Evolutionary conservation across 2,888 invertebrate genomes (phyloP), one percentile per base, ranked within the genome.

Genomic region (Ochlodes sylvanus): DNA sequence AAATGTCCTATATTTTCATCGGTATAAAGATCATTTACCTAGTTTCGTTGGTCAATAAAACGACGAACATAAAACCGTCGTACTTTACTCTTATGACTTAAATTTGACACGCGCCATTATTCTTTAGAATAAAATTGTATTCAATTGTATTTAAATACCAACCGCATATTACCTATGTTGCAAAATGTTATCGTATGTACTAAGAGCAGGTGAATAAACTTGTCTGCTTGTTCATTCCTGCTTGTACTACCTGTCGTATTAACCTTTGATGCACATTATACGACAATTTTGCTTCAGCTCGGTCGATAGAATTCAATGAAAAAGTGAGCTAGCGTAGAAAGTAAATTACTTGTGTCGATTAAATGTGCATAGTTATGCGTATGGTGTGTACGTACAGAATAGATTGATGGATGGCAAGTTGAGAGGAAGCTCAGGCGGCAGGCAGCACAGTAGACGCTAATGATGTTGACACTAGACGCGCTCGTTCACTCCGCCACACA

Each of bases 391-490:
- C 17, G 50, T 19, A 50, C 19, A 50, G 17, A 50, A 50, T 50
- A 50, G 50, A 50, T 50, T 50, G 50, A 50, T 50, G 50, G 50
- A 50, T 50, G 50, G 17, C 12, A 78, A 80, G 32, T 55, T 7
- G 55, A 34, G 27, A 34, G 32, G 55, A 54, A 27, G 55, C 55
- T 50, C 9, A 19, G 50, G 50, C 17, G 44, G 44, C 50, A 19
- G 86, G 80, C 79, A 74, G 79, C 80, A 83, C 83, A 79, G 74
- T 71, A 56, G 67, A 56, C 67, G 62, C 67, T 68, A 68, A 91
- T 90, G 90, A 92, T 90, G 90, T 92, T 91, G 90, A 90, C 89
- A 90, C 89, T 88, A 88, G 84, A 87, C 79, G 80, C 79, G 80
- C 81, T 82, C 76, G 78, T 75, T 71, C 70, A 65, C 63, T 63